Conservation (phyloP, 2,113 vertebrate species). For the Crotalus tigris region DNA sequence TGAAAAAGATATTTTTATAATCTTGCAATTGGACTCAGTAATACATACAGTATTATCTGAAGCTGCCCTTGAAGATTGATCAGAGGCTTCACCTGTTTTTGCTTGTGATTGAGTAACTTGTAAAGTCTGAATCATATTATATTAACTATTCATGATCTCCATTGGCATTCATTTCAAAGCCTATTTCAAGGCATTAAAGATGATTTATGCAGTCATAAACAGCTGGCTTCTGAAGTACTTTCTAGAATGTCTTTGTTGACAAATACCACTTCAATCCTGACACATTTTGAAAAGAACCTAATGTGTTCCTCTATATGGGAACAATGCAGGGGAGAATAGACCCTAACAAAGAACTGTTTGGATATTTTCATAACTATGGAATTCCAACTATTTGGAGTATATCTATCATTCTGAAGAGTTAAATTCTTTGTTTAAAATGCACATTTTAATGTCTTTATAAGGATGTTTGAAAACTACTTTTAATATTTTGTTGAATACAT, state of each 20-base stretch:
- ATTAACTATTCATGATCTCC: not conserved
- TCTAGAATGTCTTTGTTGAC: not conserved
- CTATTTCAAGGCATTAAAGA: not conserved
- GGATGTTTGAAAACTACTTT: not conserved
- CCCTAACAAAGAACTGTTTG: not conserved
- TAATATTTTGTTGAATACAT: not conserved
- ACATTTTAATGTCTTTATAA: not conserved
- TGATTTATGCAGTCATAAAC: not conserved
- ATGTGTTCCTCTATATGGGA: not conserved
- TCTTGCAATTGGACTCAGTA: not conserved
- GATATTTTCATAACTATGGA: not conserved
- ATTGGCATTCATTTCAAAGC: not conserved
- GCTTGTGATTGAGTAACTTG: not conserved
- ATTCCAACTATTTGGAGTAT: not conserved
- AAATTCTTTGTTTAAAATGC: not conserved
- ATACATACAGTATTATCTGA: not conserved
- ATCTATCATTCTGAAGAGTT: not conserved
- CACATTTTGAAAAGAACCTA: not conserved
- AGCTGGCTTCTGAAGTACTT: not conserved
- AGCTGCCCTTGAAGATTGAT: not conserved
- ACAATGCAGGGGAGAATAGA: not conserved
- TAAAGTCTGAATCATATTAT: not conserved
- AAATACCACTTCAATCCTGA: not conserved
- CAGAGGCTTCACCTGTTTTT: not conserved
- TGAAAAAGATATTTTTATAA: not conserved